Conservation (phyloP, 2,888 invertebrate species). For the Atethmia centrago region DNA sequence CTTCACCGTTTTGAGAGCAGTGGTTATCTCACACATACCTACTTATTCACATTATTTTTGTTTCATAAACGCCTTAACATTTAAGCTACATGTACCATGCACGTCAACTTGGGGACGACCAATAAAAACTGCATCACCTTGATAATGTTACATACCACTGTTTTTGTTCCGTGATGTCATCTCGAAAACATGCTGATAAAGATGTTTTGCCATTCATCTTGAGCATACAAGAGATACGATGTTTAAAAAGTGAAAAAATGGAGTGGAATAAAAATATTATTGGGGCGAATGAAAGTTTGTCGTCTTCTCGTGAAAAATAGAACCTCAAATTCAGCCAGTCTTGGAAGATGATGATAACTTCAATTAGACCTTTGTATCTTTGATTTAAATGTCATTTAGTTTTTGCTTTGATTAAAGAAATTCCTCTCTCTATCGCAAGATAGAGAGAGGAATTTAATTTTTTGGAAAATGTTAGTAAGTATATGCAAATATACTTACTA, state of each 20-base stretch:
- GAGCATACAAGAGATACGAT: background rate
- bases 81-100: constrained; percentile 14
- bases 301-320: background rate
- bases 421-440: too few relatives aligned
- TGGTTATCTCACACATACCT: too few relatives aligned
- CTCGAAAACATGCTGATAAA: constrained; percentile 26
- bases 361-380: background rate
- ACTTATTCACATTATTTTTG: background rate
- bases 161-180: constrained; percentile 54
- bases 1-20: too few relatives aligned
- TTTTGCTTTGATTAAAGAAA: background rate
- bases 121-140: constrained; percentile 63
- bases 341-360: background rate
- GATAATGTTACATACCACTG: constrained; percentile 35
- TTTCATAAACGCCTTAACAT: constrained; percentile 1
- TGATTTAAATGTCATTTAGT: background rate
- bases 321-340: background rate
- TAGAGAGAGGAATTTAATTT: too few relatives aligned
- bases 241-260: background rate
- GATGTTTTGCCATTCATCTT: constrained; percentile 4
- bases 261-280: background rate
- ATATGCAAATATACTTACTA: background rate
- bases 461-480: too few relatives aligned
- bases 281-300: background rate
- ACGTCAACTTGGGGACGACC: constrained; percentile 1